These are phyloP conservation scores for Neoarius graeffei DNA, from an alignment of 2,113 vertebrate species.

Conservation along the genomic window DNA sequence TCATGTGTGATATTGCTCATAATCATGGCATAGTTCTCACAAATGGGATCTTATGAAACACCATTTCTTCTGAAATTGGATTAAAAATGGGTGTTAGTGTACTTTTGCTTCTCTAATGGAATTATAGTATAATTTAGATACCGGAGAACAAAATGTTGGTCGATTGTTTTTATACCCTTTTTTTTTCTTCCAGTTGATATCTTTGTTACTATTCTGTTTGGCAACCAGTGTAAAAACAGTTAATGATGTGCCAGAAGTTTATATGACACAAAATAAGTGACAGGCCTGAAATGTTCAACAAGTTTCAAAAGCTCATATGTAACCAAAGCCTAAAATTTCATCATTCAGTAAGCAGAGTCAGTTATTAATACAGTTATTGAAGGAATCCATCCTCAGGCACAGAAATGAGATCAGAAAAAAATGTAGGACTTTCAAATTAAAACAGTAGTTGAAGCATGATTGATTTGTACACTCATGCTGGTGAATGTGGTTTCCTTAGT, in stretches of 20 bases:
- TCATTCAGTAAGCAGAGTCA: neutral
- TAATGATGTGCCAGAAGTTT: neutral
- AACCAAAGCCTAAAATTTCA: neutral
- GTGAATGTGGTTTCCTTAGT: constrained; percentile 11
- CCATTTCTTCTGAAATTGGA: neutral
- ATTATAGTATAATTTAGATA: neutral
- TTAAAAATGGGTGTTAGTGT: neutral
- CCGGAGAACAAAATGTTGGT: neutral
- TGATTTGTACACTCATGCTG: neutral
- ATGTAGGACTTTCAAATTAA: too few relatives aligned
- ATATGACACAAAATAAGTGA: neutral
- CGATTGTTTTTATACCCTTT: neutral
- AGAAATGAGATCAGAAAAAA: neutral
- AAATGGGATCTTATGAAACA: neutral
- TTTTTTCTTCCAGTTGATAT: neutral
- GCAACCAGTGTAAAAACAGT: neutral
- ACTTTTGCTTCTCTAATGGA: neutral
- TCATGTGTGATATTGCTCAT: neutral
- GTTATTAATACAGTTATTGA: neutral
- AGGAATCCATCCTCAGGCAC: neutral
- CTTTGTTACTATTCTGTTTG: neutral
- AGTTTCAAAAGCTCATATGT: neutral
- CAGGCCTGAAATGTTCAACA: neutral
- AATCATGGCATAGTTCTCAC: neutral
- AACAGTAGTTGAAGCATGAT: neutral